phyloP scores from a whole-genome alignment of 2,797 vertebrate genomes.

The Molothrus ater region DNA sequence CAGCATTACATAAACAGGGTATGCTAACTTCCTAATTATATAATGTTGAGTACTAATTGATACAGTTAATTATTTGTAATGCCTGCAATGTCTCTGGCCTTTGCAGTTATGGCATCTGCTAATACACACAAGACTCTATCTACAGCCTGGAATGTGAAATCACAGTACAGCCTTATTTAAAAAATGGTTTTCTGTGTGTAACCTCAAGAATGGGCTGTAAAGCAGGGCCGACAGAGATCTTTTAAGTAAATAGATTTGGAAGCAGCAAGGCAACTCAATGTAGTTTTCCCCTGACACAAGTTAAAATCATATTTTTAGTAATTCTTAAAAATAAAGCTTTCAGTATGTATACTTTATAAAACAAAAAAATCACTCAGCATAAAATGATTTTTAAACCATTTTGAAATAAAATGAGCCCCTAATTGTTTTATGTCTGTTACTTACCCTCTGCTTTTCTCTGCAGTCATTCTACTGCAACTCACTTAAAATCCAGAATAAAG shows the following conservation, averaged over 20 bases:
- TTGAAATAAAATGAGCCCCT: not conserved
- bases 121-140: not conserved
- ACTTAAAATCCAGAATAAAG: slow-evolving; percentile 8
- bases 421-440: not conserved
- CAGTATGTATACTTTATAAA: not conserved
- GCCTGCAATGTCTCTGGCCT: not conserved
- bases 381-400: not conserved
- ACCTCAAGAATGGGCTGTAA: not conserved
- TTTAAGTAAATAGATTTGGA: not conserved
- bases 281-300: not conserved
- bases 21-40: not conserved
- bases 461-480: not conserved
- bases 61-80: not conserved
- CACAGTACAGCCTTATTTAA: not conserved
- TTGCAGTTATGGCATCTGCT: not conserved
- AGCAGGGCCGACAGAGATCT: not conserved
- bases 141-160: not conserved
- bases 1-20: not conserved
- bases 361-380: not conserved
- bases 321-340: not conserved
- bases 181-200: not conserved
- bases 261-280: not conserved
- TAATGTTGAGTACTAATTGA: not conserved
- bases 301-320: not conserved
- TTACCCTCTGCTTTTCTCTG: not conserved